A percentile compares a stretch with the other conserved stretches of the same genome.
These are phyloP conservation scores for Stenotaenia linearis DNA, from an alignment of 2,888 invertebrate species.

Conservation along the genomic window DNA sequence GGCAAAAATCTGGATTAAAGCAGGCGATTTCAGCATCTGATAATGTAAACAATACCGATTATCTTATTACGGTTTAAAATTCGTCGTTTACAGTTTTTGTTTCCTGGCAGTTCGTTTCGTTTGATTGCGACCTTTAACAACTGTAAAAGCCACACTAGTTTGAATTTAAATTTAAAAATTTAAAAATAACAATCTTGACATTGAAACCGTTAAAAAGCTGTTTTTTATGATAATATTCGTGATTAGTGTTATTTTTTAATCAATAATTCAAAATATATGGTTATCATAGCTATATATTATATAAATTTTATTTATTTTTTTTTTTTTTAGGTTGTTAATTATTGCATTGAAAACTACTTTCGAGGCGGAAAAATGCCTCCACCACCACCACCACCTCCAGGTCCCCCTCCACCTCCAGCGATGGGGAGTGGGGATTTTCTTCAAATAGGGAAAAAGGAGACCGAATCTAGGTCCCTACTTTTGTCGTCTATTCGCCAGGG, in stretches of 20 bases:
- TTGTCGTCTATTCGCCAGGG: constrained; percentile 79
- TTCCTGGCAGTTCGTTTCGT: neutral
- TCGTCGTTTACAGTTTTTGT: neutral
- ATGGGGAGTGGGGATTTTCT: constrained; percentile 29
- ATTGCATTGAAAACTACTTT: neutral
- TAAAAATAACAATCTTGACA: neutral
- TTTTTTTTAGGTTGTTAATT: neutral
- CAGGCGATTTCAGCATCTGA: neutral
- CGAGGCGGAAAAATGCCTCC: constrained; percentile 30
- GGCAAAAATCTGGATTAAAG: no score
- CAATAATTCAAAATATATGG: neutral
- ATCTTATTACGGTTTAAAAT: constrained; percentile 4
- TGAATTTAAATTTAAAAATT: no score
- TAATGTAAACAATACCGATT: neutral
- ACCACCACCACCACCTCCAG: constrained; percentile 39
- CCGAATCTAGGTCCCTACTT: constrained; percentile 58
- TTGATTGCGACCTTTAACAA: neutral
- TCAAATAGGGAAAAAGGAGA: constrained; percentile 47
- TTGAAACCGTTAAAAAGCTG: neutral
- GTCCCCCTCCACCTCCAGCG: constrained; percentile 38
- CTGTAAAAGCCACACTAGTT: neutral
- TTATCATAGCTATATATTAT: neutral
- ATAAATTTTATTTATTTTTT: neutral
- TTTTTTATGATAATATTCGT: neutral
- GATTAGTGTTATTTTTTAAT: neutral